Evolutionary conservation across 2,888 invertebrate species (phyloP).

Genomic region (Trichogramma evanescens): DNA sequence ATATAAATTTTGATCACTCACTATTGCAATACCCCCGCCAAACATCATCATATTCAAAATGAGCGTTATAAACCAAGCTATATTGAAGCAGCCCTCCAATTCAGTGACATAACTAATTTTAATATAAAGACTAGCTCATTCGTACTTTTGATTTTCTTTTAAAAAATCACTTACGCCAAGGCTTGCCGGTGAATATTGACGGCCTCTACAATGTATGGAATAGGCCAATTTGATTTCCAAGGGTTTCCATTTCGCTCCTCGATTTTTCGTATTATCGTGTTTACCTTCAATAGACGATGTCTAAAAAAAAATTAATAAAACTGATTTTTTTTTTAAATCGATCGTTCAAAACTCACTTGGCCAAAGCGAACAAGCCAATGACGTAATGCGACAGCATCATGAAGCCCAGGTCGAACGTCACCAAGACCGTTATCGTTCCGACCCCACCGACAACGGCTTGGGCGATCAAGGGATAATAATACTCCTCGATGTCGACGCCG

Average conservation of each 20-base stretch:
- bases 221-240: no score
- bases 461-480: constrained; percentile 6
- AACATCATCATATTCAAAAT: constrained; percentile 1
- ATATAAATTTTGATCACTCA: not conserved
- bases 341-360: not conserved
- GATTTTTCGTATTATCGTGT: no score
- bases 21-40: constrained; percentile 5
- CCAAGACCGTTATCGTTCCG: not conserved
- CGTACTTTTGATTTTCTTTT: no score
- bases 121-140: not conserved
- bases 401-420: constrained; percentile 4
- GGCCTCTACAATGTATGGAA: no score
- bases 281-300: no score
- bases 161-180: no score
- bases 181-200: no score
- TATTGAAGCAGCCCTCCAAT: constrained; percentile 5
- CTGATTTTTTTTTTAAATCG: not conserved
- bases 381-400: constrained; percentile 3
- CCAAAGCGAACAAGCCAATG: constrained; percentile 2
- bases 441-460: constrained; percentile 3
- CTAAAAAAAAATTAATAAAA: not conserved
- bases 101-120: not conserved
- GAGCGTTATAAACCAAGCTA: not conserved
- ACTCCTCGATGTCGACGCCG: constrained; percentile 5
- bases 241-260: no score